Evolutionary conservation across 1,140 invertebrate species (phyloP).

Genomic region (Neodiprion pinetum): DNA sequence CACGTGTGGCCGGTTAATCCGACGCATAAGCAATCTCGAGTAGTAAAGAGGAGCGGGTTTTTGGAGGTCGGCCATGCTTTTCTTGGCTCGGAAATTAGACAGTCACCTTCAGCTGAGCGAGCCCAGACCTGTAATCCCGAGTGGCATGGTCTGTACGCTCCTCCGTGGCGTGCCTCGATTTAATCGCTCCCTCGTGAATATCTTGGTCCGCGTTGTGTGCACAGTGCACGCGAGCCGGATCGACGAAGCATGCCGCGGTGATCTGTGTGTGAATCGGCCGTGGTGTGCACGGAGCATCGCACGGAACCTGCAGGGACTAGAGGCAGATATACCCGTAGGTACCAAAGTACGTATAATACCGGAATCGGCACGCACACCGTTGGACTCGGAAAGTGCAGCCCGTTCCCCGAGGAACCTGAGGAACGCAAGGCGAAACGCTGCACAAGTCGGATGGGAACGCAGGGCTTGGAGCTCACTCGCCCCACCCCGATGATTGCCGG

Average conservation of each 20-base stretch:
- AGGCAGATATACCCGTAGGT: not conserved
- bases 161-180: not conserved
- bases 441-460: constrained; percentile 12
- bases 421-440: not conserved
- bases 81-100: not conserved
- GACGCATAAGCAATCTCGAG: no score
- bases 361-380: no score
- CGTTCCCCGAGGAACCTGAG: not conserved
- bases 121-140: not conserved
- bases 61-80: not conserved
- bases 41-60: not conserved
- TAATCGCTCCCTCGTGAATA: constrained; percentile 1
- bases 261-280: no score
- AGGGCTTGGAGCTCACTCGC: constrained; percentile 40
- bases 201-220: not conserved
- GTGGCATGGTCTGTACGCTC: not conserved
- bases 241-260: not conserved
- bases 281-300: not conserved
- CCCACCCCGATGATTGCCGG: constrained; percentile 62
- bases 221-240: not conserved
- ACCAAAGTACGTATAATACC: not conserved
- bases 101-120: not conserved
- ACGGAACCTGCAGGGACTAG: not conserved
- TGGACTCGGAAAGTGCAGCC: no score
- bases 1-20: no score